Evolutionary conservation across 2,113 vertebrate genomes (phyloP), one percentile per base, ranked within the genome.

Genomic region (Ophthalmolycus amberensis): DNA sequence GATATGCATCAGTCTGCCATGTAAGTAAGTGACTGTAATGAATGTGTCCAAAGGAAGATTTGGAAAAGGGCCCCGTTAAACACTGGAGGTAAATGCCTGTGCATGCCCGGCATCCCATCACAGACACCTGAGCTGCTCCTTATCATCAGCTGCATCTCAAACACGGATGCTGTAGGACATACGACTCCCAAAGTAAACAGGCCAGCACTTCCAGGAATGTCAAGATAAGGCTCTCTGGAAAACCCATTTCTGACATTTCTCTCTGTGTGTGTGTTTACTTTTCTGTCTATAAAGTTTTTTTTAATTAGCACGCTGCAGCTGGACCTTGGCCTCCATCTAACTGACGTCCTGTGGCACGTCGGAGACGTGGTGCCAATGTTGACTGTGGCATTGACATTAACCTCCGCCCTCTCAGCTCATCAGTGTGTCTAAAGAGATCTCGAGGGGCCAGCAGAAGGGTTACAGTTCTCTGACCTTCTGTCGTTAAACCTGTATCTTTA

Each of bases 111-210:
- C 66, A 83, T 88, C 76, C 62, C 40, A 67, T 72, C 6, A 6
- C 71, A 75, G 83, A 89, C 82, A 84, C 71, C 79, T 82, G 64
- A 80, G 79, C 85, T 77, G 22, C 34, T 77, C 7, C 71, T 77
- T 89, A 85, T 93, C 69, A 67, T 56, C 64, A 22, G 27, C 27
- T 63, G 72, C 79, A 87, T 90, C 83, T 69, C 72, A 89, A 81
- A 78, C 75, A 84, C 38, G 0, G 65, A 85, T 66, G 64, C 65
- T 68, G 32, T 9, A 64, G 22, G 70, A 75, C 69, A 76, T 37
- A 75, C 5, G 64, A 63, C 67, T 73, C 71, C 68, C 82, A 84
- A 78, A 56, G 77, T 81, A 73, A 85, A 76, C 79, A 78, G 18
- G 70, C 63, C 4, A 16, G 16, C 74, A 56, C 78, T 85, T 77